Evolutionary conservation across 1,140 invertebrate species (phyloP).

Genomic region (Pissodes strobi): DNA sequence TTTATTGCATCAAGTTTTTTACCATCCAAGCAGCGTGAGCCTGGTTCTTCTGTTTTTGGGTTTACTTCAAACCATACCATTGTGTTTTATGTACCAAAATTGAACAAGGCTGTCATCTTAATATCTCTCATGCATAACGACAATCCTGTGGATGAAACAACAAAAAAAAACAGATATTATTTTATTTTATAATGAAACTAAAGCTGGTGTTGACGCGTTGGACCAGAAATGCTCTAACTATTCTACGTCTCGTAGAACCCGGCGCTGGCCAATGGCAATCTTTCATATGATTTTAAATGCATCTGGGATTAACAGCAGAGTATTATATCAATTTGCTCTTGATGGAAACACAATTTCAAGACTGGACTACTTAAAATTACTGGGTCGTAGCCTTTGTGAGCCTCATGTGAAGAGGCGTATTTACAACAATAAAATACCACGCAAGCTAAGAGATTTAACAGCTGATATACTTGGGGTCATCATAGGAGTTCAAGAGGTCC

Average conservation of each 20-base stretch:
- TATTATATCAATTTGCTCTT: slow-evolving; percentile 20
- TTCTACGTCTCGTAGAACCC: slow-evolving; percentile 10
- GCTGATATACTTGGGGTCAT: too few relatives aligned
- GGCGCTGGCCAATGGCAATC: slow-evolving; percentile 11
- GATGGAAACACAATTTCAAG: too few relatives aligned
- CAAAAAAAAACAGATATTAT: slow-evolving; percentile 35
- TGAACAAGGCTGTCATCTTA: slow-evolving; percentile 15
- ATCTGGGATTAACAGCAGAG: slow-evolving; percentile 5
- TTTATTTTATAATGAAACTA: slow-evolving; percentile 38
- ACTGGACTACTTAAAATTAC: too few relatives aligned
- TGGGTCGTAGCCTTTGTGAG: too few relatives aligned
- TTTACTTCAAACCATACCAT: slow-evolving; percentile 26
- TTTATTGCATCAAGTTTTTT: too few relatives aligned
- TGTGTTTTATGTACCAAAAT: slow-evolving; percentile 43
- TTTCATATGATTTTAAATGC: slow-evolving; percentile 18
- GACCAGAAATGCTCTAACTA: slow-evolving; percentile 12
- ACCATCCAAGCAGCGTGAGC: too few relatives aligned
- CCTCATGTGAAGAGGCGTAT: too few relatives aligned
- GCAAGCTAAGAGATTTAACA: too few relatives aligned
- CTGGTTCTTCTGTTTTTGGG: slow-evolving; percentile 37
- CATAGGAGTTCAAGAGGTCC: too few relatives aligned
- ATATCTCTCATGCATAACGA: slow-evolving; percentile 23
- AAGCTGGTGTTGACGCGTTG: slow-evolving; percentile 15
- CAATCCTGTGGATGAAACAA: neutral
- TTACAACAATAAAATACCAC: too few relatives aligned